Base-by-base conservation (phyloP, 1,140 invertebrate genomes). In the Drosophila paulistorum region DNA sequence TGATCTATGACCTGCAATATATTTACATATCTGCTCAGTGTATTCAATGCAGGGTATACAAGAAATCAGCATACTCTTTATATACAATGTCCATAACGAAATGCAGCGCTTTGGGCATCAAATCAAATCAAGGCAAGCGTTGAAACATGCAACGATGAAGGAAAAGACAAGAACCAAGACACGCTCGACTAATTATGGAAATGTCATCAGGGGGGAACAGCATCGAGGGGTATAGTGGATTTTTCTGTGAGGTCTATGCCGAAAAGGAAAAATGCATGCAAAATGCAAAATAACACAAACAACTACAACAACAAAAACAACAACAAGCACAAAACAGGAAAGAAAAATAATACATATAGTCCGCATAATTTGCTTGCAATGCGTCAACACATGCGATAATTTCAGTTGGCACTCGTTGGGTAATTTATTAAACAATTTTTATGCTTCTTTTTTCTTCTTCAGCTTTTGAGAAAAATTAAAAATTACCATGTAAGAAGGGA, bases 121-220 rank as follows among this genome's bases (percentile, higher is more conserved):
- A 86, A 86, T 86, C 75, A 87, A 86, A 86, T 86, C 76, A 86
- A 87, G 83, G 70, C 83, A 69, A 83, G 75, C 72, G 79, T 79
- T 71, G 75, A 82, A 79, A 84, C 77, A 74, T 84, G 79, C 81
- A 59, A 62, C 65, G 33, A 60, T 48, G 59, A 58, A 69, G 66
- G 59, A 68, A 68, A 74, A 65, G 66, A 61, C 68, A 73, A 59
- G 78, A 74, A 59, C 72, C 33, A 72, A 64, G 78, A 81, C 71
- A 83, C 76, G 83, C 79, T 87, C 79, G 84, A 89, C 83, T 87
- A 89, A 87, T 87, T 87, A 89, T 87, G 83, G 79, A 87, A 89
- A 87, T 89, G 83, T 86, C 84, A 85, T 85, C 83, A 82, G 45
- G 45, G 45, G 14, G 42, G 83, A 79, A 76, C 57, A 45, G 69